Conservation (phyloP, 2,888 invertebrate species). For the Torymus tubicola region DNA sequence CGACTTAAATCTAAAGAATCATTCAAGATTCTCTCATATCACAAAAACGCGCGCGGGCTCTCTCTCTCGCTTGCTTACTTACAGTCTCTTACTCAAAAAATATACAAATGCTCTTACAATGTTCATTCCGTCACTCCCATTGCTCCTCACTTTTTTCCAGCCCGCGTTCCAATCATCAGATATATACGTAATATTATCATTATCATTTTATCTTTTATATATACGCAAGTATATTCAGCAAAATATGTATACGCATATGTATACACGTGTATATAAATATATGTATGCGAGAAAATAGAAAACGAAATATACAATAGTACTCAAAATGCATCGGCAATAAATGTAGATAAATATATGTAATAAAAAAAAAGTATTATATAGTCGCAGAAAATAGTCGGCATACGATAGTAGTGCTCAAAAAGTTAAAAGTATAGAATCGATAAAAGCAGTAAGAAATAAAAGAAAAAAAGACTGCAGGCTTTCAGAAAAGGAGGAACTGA, state of each 20-base stretch:
- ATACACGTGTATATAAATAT: conserved; percentile 8
- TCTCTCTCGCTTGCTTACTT: conserved; percentile 52
- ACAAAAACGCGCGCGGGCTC: conserved; percentile 30
- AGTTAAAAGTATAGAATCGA: conserved; percentile 35
- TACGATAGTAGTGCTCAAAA: conserved; percentile 53
- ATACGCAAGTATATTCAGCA: conserved; percentile 11
- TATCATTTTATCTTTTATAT: not conserved
- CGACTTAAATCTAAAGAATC: conserved; percentile 22
- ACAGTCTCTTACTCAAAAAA: conserved; percentile 42
- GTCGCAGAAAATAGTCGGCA: conserved; percentile 45
- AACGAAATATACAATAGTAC: not conserved
- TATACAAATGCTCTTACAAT: not conserved
- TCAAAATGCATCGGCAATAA: conserved; percentile 50
- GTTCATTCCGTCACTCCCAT: conserved; percentile 50
- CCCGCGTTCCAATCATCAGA: conserved; percentile 43
- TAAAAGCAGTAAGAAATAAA: conserved; percentile 54
- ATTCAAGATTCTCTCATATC: conserved; percentile 24
- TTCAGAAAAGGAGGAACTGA: conserved; percentile 56
- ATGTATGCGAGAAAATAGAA: not conserved
- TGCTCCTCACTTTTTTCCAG: conserved; percentile 46
- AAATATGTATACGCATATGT: not conserved
- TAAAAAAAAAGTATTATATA: conserved; percentile 8
- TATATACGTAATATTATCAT: no score
- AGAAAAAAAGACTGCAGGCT: conserved; percentile 56
- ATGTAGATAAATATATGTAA: not conserved